Evolutionary conservation across 2,797 vertebrate genomes (phyloP), one percentile per base, ranked within the genome.

Genomic region (Sebastiscus tertius): DNA sequence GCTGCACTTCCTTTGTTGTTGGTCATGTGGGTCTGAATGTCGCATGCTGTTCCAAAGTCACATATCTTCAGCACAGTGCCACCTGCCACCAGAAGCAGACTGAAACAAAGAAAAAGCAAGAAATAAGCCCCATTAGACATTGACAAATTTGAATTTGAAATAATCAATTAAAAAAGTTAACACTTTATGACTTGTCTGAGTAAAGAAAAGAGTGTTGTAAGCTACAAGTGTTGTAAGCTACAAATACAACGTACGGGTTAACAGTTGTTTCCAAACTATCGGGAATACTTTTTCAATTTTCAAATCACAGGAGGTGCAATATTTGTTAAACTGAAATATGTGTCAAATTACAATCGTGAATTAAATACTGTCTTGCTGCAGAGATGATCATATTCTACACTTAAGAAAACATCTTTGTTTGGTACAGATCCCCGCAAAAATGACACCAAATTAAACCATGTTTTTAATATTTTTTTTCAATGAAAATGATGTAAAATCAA

Each of bases 1-100:
- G 99, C 99, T 81, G 99, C 99, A 88, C 99, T 99, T 86, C 99
- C 99, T 92, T 99, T 99, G 93, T 98, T 99, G 95, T 99, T 99
- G 93, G 98, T 99, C 99, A 99, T 99, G 90, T 99, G 98, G 77
- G 98, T 99, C 94, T 99, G 99, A 95, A 99, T 99, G 94, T 99
- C 99, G 92, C 99, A 99, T 60, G 99, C 99, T 86, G 99, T 99
- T 90, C 99, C 99, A 93, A 99, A 99, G 94, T 99, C 99, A 91
- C 99, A 99, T 93, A 99, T 99, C 95, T 99, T 99, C 88, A 99
- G 94, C 90, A 99, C 98, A 5, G 98, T 99, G 58, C 99, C 99
- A 24, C 98, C 97, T 80, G 97, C 97, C 88, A 99, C 98, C 60
- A 99, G 96, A 77, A 99, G 96, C 85, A 99, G 95, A 93, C 98